Conservation (phyloP, 37 sponge, comb jelly and placozoan species). For the Aphrocallistes beatrix region DNA sequence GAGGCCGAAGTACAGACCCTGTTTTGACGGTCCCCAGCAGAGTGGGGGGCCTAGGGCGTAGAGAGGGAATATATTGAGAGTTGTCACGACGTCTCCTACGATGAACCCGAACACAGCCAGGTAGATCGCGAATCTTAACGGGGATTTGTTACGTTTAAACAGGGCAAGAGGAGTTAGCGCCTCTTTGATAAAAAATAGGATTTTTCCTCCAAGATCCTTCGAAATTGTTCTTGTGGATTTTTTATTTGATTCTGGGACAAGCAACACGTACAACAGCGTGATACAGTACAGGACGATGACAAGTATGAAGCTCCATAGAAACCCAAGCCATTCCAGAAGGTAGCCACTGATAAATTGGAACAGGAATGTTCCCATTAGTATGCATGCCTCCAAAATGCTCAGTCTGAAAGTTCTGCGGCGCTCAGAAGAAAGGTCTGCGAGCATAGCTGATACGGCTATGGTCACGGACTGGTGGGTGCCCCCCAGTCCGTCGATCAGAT, state of each 20-base stretch:
- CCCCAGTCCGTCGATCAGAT: not conserved
- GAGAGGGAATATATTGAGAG: not conserved
- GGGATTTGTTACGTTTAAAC: not conserved
- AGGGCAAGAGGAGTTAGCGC: not conserved
- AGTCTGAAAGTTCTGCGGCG: not conserved
- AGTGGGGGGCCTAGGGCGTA: not conserved
- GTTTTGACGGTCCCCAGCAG: not conserved
- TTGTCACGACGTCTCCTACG: not conserved
- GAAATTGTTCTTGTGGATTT: not conserved
- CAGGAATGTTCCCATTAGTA: not conserved
- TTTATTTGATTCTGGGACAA: not conserved
- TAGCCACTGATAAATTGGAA: not conserved
- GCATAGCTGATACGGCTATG: not conserved
- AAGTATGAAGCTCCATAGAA: not conserved
- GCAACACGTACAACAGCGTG: not conserved
- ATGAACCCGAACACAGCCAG: slow-evolving; percentile 3
- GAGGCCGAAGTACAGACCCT: not conserved
- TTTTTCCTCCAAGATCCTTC: too few species aligned
- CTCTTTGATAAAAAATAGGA: too few species aligned
- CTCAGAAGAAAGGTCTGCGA: not conserved
- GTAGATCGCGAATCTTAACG: not conserved
- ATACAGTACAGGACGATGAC: not conserved
- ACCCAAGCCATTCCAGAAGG: not conserved
- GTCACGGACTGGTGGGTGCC: not conserved
- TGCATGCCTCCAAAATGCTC: not conserved